Conservation (phyloP, 2,113 vertebrate species). For the Capricornis sumatraensis region DNA sequence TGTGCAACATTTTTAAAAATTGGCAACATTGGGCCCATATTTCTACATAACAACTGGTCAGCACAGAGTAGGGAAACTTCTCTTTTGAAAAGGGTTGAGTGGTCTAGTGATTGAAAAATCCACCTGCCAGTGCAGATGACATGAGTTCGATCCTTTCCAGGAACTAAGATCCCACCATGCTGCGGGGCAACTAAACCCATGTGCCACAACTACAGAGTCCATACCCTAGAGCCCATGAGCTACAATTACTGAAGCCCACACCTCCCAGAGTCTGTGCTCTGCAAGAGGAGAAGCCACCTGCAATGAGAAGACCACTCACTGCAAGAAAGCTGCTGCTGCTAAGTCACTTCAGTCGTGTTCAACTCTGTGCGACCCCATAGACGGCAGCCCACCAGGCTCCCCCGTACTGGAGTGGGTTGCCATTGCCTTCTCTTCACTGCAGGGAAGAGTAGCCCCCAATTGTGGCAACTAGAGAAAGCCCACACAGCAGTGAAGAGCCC, state of each 20-base stretch:
- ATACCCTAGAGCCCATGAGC: not conserved
- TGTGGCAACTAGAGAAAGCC: not conserved
- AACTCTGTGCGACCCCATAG: not conserved
- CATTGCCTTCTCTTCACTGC: not conserved
- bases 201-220: not conserved
- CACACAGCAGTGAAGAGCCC: not conserved
- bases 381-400: not conserved
- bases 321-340: not conserved
- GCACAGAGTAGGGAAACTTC: not conserved
- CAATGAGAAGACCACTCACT: not conserved
- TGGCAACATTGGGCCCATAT: not conserved
- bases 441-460: not conserved
- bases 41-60: not conserved
- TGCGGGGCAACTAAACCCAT: not conserved
- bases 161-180: not conserved
- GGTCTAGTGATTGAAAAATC: not conserved
- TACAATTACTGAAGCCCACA: not conserved
- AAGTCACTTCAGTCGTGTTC: not conserved
- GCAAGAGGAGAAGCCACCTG: not conserved
- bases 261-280: not conserved
- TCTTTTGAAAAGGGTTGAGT: not conserved
- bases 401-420: not conserved
- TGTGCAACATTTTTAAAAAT: not conserved
- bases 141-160: not conserved
- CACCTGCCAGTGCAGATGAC: not conserved